Percentiles rank a stretch among this genome's conserved stretches.
phyloP scores from a whole-genome alignment of 2,797 vertebrate species.

The Tapirus indicus region DNA sequence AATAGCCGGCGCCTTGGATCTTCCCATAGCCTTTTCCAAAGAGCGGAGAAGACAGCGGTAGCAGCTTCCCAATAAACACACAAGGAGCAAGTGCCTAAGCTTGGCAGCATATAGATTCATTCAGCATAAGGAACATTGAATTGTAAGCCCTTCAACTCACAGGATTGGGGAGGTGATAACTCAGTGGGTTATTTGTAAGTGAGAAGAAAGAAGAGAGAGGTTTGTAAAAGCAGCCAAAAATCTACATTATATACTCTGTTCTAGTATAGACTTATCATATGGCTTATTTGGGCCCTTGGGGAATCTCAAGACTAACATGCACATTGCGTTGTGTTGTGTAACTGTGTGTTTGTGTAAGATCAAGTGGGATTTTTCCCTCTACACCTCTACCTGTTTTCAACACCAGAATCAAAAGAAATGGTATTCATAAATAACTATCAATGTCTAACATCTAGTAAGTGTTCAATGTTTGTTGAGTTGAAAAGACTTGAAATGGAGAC shows the following conservation, averaged over 20 bases:
- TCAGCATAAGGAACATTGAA: neutral
- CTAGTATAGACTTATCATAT: neutral
- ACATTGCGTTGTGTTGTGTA: rapidly evolving
- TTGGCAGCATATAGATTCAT: neutral
- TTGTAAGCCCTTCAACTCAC: neutral
- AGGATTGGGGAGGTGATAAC: neutral
- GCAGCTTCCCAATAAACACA: neutral
- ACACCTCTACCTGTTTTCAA: neutral
- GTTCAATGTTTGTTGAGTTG: neutral
- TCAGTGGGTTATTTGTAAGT: neutral
- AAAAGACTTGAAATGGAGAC: neutral
- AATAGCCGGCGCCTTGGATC: slow-evolving; percentile 70
- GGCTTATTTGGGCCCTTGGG: neutral
- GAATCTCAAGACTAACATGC: neutral
- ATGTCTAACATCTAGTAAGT: neutral
- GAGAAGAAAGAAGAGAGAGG: neutral
- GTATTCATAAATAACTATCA: neutral
- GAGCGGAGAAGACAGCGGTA: slow-evolving; percentile 55
- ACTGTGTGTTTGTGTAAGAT: neutral
- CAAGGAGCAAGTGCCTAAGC: neutral
- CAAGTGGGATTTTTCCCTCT: neutral
- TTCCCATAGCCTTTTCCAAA: slow-evolving; percentile 69
- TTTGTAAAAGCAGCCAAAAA: neutral
- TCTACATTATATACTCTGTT: neutral
- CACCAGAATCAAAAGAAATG: slow-evolving; percentile 24